phyloP scores from a whole-genome alignment of 2,113 vertebrate species.

The Hyperoodon ampullatus region DNA sequence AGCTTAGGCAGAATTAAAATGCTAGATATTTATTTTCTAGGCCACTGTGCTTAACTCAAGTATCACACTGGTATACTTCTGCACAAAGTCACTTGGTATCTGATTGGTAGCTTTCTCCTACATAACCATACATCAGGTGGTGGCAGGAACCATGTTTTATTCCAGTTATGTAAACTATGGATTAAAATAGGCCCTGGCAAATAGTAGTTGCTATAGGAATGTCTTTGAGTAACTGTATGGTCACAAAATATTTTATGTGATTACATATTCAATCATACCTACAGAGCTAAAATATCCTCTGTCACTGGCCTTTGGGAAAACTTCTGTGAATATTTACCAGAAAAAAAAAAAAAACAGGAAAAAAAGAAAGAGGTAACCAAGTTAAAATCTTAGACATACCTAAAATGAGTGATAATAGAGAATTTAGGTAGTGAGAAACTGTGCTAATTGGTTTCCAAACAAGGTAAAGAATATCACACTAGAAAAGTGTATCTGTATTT shows the following conservation, averaged over 20 bases:
- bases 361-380: neutral
- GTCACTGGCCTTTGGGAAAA: neutral
- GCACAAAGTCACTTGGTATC: neutral
- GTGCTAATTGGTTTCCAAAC: constrained; percentile 16
- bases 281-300: neutral
- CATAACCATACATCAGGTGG: neutral
- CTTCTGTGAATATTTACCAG: neutral
- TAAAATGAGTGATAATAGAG: neutral
- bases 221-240: neutral
- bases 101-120: neutral
- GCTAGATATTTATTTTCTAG: neutral
- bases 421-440: neutral
- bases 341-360: neutral
- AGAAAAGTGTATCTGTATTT: neutral
- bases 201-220: neutral
- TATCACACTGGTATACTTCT: neutral
- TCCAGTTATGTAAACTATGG: neutral
- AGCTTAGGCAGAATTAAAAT: neutral
- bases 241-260: neutral
- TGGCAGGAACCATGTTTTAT: neutral
- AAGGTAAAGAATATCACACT: neutral
- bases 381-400: neutral
- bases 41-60: neutral
- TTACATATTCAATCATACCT: neutral
- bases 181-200: neutral